A percentile compares a stretch with the other conserved stretches of the same genome.
Conservation (phyloP, 2,888 invertebrate species). For the Lacanobia oleracea region DNA sequence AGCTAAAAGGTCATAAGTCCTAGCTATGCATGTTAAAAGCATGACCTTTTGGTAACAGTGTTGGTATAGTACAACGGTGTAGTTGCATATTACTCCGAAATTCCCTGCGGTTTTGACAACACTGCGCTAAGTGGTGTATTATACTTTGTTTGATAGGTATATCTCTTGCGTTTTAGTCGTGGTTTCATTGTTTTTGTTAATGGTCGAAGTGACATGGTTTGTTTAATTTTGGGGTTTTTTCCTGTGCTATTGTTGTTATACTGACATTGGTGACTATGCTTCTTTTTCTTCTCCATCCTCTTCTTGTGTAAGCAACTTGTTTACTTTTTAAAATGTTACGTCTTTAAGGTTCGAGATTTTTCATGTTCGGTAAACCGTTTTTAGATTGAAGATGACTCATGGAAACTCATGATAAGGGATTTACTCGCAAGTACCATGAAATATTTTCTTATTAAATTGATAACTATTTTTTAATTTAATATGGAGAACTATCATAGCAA, state of each 20-base stretch:
- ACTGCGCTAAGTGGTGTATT: background rate
- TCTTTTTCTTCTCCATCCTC: background rate
- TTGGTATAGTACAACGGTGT: background rate
- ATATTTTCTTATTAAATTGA: no score
- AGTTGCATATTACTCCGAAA: slow-evolving; percentile 1
- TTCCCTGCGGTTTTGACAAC: slow-evolving; percentile 16
- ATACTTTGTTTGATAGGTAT: slow-evolving; percentile 1
- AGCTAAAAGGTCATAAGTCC: slow-evolving; percentile 8
- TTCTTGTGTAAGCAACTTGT: background rate
- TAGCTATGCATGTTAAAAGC: background rate
- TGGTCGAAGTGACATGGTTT: background rate
- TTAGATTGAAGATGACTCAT: no score
- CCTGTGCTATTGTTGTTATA: background rate
- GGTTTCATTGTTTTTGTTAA: background rate
- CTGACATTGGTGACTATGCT: background rate
- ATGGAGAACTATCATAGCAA: no score
- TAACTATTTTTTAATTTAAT: no score
- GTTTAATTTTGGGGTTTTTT: background rate
- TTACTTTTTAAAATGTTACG: background rate
- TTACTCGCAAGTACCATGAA: background rate
- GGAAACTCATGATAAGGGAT: background rate
- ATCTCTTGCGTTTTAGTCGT: background rate
- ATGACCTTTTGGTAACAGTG: slow-evolving; percentile 22
- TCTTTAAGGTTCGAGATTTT: background rate
- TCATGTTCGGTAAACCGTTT: no score